Base-by-base conservation (phyloP, 2,888 invertebrate species). In the Azorinus chamasolen region DNA sequence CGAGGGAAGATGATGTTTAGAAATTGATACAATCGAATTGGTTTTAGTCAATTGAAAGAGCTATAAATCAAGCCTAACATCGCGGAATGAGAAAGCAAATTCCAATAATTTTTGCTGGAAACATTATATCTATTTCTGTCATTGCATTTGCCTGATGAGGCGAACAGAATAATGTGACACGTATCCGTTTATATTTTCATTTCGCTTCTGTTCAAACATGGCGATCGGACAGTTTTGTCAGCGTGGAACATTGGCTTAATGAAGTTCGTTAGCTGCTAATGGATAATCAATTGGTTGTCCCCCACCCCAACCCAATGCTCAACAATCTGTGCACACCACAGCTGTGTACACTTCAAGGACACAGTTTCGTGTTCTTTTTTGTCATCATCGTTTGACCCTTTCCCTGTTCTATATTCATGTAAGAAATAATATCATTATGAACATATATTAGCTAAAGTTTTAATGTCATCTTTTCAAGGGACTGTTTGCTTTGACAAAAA, bases 21-120 rank as follows among this genome's bases (percentile, higher is more conserved):
- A 53, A 53, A 25, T 53, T 20, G 53, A 53, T 25, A 32, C 53
- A 24, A 27, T 27, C n/a, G 16, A 53, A 53, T 32, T n/a, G 27
- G 24, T 50, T 50, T 32, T 12, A 50, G 18, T 22, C 24, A 24
- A 50, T 50, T 50, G 50, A 18, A 22, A 32, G 24, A 50, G 12
- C 20, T 20, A 50, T 50, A 50, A 50, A 50, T 50, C 50, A 50
- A 18, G 10, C 50, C 4, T 10, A 50, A 50, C 22, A 50, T 22
- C 50, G 18, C 50, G 50, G 24, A 22, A 50, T 50, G 50, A 24
- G 50, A 50, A 50, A 50, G 20, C 50, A 20, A 45, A 5, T 45
- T 10, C 45, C 20, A 45, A 45, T 50, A 22, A 50, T 20, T 50
- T n/a, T 20, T 32, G 32, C 32, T 10, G 10, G 32, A 32, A 32